These are phyloP conservation scores for Eilema depressum DNA, from an alignment of 2,888 invertebrate genomes.

Conservation along the genomic window DNA sequence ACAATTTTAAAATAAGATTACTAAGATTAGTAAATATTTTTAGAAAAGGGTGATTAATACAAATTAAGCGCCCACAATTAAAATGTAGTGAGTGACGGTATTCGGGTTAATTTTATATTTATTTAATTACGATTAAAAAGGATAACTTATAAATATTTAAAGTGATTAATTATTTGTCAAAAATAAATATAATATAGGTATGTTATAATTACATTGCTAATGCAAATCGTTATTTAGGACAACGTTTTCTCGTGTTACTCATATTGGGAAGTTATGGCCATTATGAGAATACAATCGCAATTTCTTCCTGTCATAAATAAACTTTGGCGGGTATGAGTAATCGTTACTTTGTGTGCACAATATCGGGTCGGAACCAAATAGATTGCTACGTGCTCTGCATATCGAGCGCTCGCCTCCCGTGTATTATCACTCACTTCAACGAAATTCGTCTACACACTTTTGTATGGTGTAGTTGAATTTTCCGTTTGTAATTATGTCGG, in stretches of 20 bases:
- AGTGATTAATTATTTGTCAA: no score
- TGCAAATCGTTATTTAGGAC: conserved; percentile 14
- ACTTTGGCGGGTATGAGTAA: conserved; percentile 82
- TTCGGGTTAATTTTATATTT: no score
- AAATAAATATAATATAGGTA: no score
- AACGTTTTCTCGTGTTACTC: conserved; percentile 45
- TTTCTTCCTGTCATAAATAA: conserved; percentile 86
- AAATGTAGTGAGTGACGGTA: conserved; percentile 15
- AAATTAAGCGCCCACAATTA: no score
- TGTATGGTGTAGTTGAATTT: conserved; percentile 81
- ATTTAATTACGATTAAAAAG: no score
- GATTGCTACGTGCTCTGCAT: conserved; percentile 81
- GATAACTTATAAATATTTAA: no score
- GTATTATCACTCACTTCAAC: conserved; percentile 65
- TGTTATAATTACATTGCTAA: neutral
- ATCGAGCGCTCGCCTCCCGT: conserved; percentile 51
- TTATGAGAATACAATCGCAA: conserved; percentile 83
- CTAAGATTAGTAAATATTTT: no score
- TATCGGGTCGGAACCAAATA: conserved; percentile 80
- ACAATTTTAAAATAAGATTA: no score
- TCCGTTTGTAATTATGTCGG: conserved; percentile 83
- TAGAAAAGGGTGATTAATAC: no score
- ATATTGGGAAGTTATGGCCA: conserved; percentile 82
- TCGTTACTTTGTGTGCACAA: conserved; percentile 83
- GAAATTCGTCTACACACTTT: conserved; percentile 73